phyloP scores from a whole-genome alignment of 2,888 invertebrate species.

The Plagiodera versicolora region DNA sequence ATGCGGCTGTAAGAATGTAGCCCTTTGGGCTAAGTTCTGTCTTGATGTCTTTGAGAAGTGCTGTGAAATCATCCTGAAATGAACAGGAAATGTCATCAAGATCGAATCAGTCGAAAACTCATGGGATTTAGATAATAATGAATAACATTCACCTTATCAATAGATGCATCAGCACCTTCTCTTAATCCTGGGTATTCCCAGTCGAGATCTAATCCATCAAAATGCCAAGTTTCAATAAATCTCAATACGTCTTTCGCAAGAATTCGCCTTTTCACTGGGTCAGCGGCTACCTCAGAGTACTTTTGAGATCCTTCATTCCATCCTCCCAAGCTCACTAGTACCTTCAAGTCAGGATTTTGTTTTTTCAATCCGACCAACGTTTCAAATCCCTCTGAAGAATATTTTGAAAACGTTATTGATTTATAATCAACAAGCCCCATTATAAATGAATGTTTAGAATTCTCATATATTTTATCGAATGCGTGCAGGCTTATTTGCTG shows the following conservation, averaged over 20 bases:
- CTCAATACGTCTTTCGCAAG: constrained; percentile 22
- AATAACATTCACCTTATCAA: constrained; percentile 29
- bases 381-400: constrained; percentile 21
- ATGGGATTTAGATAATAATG: no score
- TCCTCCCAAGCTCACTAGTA: constrained; percentile 67
- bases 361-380: constrained; percentile 52
- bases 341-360: constrained; percentile 58
- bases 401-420: no score
- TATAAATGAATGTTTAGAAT: no score
- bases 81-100: background rate
- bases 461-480: no score
- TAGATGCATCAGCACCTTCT: constrained; percentile 29
- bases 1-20: constrained; percentile 39
- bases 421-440: no score
- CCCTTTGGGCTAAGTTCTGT: constrained; percentile 34
- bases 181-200: constrained; percentile 79
- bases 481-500: no score
- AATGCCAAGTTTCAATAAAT: constrained; percentile 58
- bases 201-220: constrained; percentile 81
- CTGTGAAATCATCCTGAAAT: constrained; percentile 41
- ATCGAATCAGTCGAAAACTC: no score
- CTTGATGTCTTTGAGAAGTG: constrained; percentile 36
- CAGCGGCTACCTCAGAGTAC: constrained; percentile 55
- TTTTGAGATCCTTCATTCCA: constrained; percentile 61
- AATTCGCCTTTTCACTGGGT: constrained; percentile 35